Conservation (phyloP, 2,888 invertebrate species). For the Orthonychiurus folsomi region DNA sequence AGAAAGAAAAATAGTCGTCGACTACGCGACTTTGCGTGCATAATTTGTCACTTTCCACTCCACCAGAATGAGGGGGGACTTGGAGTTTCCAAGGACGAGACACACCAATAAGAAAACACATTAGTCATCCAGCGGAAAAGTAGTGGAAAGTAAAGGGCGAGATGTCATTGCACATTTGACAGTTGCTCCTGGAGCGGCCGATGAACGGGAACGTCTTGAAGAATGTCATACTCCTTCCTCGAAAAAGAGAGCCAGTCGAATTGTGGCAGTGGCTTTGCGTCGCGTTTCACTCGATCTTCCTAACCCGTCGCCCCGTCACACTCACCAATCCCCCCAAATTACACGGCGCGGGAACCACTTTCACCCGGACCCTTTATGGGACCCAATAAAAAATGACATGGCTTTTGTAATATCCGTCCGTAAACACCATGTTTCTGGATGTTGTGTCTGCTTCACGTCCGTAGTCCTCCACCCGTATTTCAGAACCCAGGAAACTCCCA, state of each 20-base stretch:
- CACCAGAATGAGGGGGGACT: neutral
- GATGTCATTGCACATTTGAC: neutral
- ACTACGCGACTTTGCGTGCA: conserved; percentile 1
- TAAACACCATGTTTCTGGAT: neutral
- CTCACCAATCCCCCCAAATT: neutral
- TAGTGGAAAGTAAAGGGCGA: neutral
- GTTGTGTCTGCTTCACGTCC: too few relatives aligned
- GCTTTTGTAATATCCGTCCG: neutral
- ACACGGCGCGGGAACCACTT: neutral
- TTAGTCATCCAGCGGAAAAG: neutral
- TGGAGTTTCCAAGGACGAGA: too few relatives aligned
- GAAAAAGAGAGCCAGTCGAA: too few relatives aligned
- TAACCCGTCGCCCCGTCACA: neutral
- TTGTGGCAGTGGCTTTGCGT: neutral
- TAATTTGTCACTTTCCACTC: neutral
- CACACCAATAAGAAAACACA: neutral
- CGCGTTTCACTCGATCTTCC: neutral
- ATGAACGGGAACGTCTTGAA: neutral
- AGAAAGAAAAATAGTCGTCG: neutral
- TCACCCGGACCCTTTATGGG: neutral
- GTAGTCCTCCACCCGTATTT: too few relatives aligned
- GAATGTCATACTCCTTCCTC: too few relatives aligned
- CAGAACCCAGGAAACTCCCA: too few relatives aligned
- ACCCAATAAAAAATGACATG: neutral
- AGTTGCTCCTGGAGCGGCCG: neutral